A percentile compares a stretch with the other conserved stretches of the same genome.
These are phyloP conservation scores for Euplagia quadripunctaria DNA, from an alignment of 2,888 invertebrate species.

Conservation along the genomic window DNA sequence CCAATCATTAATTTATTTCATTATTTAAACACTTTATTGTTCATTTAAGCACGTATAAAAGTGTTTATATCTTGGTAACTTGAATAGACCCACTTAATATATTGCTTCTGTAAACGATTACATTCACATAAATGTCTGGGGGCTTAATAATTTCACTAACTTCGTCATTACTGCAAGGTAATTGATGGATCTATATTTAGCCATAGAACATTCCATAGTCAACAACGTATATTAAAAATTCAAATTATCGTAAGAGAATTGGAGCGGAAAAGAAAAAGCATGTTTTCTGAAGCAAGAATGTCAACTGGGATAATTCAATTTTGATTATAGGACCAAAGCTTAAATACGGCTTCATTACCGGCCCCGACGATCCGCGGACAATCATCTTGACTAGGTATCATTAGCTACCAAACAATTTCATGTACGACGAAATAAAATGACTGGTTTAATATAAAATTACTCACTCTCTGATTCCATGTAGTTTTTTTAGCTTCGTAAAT, in stretches of 20 bases:
- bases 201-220: conserved; percentile 39
- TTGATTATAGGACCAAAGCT: conserved; percentile 86
- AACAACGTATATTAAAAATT: conserved; percentile 74
- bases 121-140: conserved; percentile 21
- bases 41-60: background rate
- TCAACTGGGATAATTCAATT: conserved; percentile 86
- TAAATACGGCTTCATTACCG: conserved; percentile 84
- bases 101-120: conserved; percentile 7
- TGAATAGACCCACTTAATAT: background rate
- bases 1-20: background rate
- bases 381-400: conserved; percentile 84
- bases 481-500: conserved; percentile 61
- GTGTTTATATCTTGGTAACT: background rate
- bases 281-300: conserved; percentile 79
- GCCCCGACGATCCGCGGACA: conserved; percentile 83
- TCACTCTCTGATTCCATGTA: conserved; percentile 74
- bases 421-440: conserved; percentile 79
- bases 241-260: conserved; percentile 79
- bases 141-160: conserved; percentile 22
- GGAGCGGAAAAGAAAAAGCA: conserved; percentile 85
- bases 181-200: conserved; percentile 41
- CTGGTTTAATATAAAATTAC: conserved; percentile 81
- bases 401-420: conserved; percentile 81
- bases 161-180: conserved; percentile 30
- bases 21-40: background rate